Evolutionary conservation across 2,888 invertebrate species (phyloP), one percentile per base, ranked within the genome.

Genomic region (Drosophila pegasa): DNA sequence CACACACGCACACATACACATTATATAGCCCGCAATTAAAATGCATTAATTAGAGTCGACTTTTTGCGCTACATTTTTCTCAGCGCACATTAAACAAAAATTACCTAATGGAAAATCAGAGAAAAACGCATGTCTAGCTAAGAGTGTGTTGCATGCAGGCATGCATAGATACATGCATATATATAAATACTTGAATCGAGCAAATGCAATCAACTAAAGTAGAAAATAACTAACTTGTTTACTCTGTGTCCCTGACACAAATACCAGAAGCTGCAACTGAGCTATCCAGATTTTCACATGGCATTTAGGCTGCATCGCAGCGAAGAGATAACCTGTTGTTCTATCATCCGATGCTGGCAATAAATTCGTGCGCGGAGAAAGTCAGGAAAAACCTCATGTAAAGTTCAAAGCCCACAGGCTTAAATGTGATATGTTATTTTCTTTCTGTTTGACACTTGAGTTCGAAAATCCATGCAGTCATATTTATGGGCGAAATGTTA

Each of bases 1-100:
- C 43, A 61, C 38, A 50, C 33, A 50, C 55, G 37, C 51, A 38
- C 43, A 61, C 35, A 55, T 45, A 60, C 35, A 22, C 25, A 59
- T 51, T 38, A 55, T 68, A 59, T 45, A 41, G 33, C 55, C 65
- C 29, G 66, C 65, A 87, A 83, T 85, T 89, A 85, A 89, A 83
- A 59, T 78, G 75, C 88, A 85, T 87, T 89, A 84, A 83, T 87
- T 89, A 78, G 50, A 61, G 59, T 66, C 85, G 80, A 71, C 71
- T 88, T 71, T 76, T 78, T 89, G 86, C 67, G 71, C 72, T 78
- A 85, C 89, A 80, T 85, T 73, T 82, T 63, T 52, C 69, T 54
- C 45, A 62, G 62, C 50, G 29, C 62, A 50, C 47, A 43, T 50
- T 62, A 48, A 63, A 33, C 12, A 38, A 67, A 74, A 84, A 78